Base-by-base conservation (phyloP, 2,888 invertebrate species). In the Apamea anceps region DNA sequence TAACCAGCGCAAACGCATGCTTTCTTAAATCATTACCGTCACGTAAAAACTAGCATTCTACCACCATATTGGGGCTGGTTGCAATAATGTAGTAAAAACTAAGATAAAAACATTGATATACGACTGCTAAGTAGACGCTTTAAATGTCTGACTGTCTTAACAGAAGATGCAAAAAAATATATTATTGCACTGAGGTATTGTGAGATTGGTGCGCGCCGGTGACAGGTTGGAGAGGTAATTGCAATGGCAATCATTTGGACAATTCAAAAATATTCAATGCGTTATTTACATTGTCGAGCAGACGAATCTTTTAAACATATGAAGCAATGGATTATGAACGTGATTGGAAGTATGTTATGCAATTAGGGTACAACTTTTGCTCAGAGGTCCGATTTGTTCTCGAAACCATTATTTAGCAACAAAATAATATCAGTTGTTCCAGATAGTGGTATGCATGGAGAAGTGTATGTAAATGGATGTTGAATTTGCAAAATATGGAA, bases 1-100 rank as follows among this genome's bases (percentile, higher is more conserved):
- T 21, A 51, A 32, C 18, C 71, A 48, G 12, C 66, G 67, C 32
- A 68, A 42, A 18, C 72, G 45, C 67, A 73, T 77, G 85, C 85
- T 87, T 88, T 88, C 87, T 72, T 80, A 54, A 82, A 86, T 86
- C 66, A 85, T 86, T 85, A 86, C n/a, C 75, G 77, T 77, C 87
- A 85, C 82, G 90, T 81, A 72, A 84, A 82, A 78, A 65, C 60
- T 66, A 77, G 79, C 84, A 82, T 81, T 86, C 77, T 84, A n/a
- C n/a, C 60, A 79, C 82, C 87, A 81, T 87, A 87, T 86, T 75
- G 77, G 84, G 80, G 42, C 63, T 82, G 57, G n/a, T 70, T 48
- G 48, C 68, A 72, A 60, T 72, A 76, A 77, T 51, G 63, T 57
- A 75, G 75, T 66, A 79, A 87, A 70, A 82, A 85, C 18, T 72